These are phyloP conservation scores for Lamellibrachia luymesi DNA, from an alignment of 1,140 invertebrate species.

Conservation along the genomic window DNA sequence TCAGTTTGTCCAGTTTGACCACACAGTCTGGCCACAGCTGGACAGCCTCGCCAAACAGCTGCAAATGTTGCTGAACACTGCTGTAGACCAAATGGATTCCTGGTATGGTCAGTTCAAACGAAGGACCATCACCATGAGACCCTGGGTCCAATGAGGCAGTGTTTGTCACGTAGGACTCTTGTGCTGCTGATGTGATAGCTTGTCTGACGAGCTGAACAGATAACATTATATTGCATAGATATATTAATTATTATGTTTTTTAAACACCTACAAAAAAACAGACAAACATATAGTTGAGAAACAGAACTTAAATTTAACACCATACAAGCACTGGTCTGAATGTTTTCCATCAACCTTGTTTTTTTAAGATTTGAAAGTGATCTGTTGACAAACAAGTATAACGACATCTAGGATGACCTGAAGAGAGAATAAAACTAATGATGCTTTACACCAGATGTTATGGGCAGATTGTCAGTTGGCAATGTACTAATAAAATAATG, in stretches of 20 bases:
- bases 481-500: background rate
- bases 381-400: too few species aligned
- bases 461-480: background rate
- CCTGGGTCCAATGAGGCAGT: slow-evolving; percentile 11
- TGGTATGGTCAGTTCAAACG: slow-evolving; percentile 16
- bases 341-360: background rate
- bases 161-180: background rate
- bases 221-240: background rate
- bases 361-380: too few species aligned
- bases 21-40: slow-evolving; percentile 31
- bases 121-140: slow-evolving; percentile 1
- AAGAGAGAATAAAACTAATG: background rate
- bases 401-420: too few species aligned
- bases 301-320: too few species aligned
- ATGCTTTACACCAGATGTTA: background rate
- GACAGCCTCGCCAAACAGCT: slow-evolving; percentile 27
- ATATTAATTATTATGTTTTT: too few species aligned
- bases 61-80: slow-evolving; percentile 15
- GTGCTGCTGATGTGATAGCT: background rate
- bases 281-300: too few species aligned
- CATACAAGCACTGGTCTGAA: too few species aligned
- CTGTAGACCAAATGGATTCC: slow-evolving; percentile 27
- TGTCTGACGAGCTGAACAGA: background rate
- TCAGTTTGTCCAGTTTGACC: background rate
- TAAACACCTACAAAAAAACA: too few species aligned